These are phyloP conservation scores for Pardosa pseudoannulata DNA, from an alignment of 2,888 invertebrate species.

Conservation along the genomic window DNA sequence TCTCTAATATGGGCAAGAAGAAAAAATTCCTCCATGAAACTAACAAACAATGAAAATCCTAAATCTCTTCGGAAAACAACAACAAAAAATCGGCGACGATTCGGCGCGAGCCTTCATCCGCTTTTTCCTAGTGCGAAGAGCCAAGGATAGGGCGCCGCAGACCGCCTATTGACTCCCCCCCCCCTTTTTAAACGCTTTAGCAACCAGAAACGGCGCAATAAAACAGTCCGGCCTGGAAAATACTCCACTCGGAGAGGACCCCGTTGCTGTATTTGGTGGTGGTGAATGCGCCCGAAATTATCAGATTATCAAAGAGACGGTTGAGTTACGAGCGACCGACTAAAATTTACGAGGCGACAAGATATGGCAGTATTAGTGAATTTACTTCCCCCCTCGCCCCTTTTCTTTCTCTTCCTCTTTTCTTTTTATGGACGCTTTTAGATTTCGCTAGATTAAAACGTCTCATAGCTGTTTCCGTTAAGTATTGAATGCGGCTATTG, in stretches of 20 bases:
- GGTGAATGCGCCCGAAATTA: conserved; percentile 31
- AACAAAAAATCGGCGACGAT: conserved; percentile 1
- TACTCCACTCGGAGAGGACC: background rate
- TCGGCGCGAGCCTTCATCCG: background rate
- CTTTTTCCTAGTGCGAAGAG: too few species aligned
- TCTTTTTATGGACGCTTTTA: conserved; percentile 56
- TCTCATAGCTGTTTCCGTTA: conserved; percentile 2
- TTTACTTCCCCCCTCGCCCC: too few species aligned
- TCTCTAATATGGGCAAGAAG: background rate
- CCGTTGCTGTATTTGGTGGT: background rate
- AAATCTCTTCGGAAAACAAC: background rate
- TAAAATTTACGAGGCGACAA: conserved; percentile 64
- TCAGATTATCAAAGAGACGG: conserved; percentile 42
- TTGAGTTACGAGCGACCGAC: conserved; percentile 42
- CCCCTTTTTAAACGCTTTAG: conserved; percentile 16
- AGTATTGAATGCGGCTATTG: background rate
- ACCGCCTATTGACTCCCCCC: conserved; percentile 7
- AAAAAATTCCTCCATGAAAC: background rate
- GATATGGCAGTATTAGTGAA: conserved; percentile 38
- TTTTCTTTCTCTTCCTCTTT: background rate
- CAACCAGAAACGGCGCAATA: conserved; percentile 11
- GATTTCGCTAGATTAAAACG: conserved; percentile 64
- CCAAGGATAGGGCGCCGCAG: background rate
- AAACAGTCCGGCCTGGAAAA: conserved; percentile 17
- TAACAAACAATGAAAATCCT: background rate